phyloP scores from a whole-genome alignment of 92 coral and sea anemone genomes.

The Isaurus tuberculatus region DNA sequence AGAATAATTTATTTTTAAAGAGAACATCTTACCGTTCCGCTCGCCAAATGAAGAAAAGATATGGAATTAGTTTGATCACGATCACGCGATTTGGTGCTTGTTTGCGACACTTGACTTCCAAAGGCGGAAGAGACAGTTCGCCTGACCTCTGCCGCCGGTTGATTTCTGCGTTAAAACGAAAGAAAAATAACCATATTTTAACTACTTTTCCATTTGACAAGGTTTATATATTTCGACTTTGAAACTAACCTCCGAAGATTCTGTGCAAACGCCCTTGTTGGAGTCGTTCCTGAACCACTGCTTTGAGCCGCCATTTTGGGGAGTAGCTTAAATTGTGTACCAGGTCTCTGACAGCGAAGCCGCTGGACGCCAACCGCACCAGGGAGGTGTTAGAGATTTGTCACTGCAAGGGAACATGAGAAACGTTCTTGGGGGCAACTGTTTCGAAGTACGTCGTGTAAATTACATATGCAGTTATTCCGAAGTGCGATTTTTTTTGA shows the following conservation, averaged over 20 bases:
- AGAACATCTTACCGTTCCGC: conserved; percentile 77
- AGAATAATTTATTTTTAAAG: not conserved
- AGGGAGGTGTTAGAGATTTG: not conserved
- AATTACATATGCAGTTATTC: too few relatives aligned
- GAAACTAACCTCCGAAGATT: conserved; percentile 89
- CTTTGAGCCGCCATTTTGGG: conserved; percentile 96
- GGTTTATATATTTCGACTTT: not conserved
- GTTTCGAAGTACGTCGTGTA: too few relatives aligned
- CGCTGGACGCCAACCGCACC: not conserved
- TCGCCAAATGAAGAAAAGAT: conserved; percentile 82
- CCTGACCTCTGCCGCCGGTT: conserved; percentile 78
- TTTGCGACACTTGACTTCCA: conserved; percentile 65
- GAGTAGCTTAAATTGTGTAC: not conserved
- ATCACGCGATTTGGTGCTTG: conserved; percentile 60
- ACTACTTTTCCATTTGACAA: too few relatives aligned
- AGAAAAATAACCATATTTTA: not conserved
- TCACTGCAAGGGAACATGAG: too few relatives aligned
- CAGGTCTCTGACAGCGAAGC: not conserved
- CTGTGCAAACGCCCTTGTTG: conserved; percentile 98
- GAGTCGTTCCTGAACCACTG: conserved; percentile 71
- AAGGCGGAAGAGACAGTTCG: conserved; percentile 81
- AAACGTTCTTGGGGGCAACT: too few relatives aligned
- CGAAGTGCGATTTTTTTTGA: too few relatives aligned
- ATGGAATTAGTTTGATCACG: conserved; percentile 63
- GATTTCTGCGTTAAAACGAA: conserved; percentile 55